These are phyloP conservation scores for Gymnobelideus leadbeateri DNA, from an alignment of 2,113 vertebrate genomes.

Conservation along the genomic window DNA sequence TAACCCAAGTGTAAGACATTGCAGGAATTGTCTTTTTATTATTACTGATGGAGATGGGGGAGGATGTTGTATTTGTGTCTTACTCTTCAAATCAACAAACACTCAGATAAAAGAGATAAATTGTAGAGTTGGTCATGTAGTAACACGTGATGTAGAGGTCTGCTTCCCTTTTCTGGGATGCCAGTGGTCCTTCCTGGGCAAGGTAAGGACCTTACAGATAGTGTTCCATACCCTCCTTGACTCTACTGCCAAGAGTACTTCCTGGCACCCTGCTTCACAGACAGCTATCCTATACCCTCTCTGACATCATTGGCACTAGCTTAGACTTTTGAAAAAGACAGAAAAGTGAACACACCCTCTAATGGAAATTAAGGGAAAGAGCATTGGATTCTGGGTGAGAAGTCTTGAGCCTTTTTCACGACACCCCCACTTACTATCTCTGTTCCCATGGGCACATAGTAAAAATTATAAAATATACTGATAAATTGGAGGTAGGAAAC, in stretches of 20 bases:
- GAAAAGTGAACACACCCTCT: not conserved
- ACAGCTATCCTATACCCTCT: not conserved
- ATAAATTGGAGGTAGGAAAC: not conserved
- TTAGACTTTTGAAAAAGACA: not conserved
- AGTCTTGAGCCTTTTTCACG: not conserved
- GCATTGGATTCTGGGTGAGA: not conserved
- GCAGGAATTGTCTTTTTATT: not conserved
- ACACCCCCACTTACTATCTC: not conserved
- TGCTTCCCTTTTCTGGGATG: not conserved
- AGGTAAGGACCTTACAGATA: not conserved
- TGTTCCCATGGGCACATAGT: not conserved
- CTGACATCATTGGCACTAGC: not conserved
- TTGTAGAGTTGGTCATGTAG: not conserved
- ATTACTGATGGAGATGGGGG: not conserved
- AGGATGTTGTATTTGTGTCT: not conserved
- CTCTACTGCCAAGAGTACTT: not conserved
- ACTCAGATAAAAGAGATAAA: not conserved
- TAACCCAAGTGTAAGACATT: not conserved
- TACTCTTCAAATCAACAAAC: not conserved
- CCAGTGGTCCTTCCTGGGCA: not conserved
- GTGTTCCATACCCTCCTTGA: not conserved
- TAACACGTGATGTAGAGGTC: not conserved
- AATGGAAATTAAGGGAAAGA: not conserved
- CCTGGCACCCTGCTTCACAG: not conserved
- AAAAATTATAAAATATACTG: not conserved